Evolutionary conservation across 2,113 vertebrate species (phyloP).

Genomic region (Oreochromis spilurus): DNA sequence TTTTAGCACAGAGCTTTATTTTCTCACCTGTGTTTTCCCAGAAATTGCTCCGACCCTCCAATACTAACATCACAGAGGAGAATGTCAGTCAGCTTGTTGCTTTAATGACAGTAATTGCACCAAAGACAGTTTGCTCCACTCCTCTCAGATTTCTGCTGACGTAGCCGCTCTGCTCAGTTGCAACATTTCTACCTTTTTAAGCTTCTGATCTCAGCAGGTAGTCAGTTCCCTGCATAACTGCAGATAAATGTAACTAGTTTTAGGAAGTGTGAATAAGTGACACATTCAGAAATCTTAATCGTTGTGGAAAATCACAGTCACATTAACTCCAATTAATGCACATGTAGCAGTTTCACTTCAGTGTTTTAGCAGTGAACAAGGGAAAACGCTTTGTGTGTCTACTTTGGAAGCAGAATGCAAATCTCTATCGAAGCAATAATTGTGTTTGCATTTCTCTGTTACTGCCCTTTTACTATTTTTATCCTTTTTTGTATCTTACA

Average conservation of each 20-base stretch:
- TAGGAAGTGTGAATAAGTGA: constrained; percentile 1
- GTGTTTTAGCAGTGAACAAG: background rate
- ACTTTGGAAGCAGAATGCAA: background rate
- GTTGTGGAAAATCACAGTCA: background rate
- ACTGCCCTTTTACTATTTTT: background rate
- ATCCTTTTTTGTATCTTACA: background rate
- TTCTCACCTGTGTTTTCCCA: background rate
- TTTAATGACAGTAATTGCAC: background rate
- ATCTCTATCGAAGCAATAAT: background rate
- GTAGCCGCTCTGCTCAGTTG: background rate
- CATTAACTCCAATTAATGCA: background rate
- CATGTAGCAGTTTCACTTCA: constrained; percentile 42
- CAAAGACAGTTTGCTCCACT: background rate
- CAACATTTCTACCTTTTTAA: background rate
- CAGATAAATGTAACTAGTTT: background rate
- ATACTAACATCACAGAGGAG: background rate
- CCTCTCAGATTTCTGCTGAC: background rate
- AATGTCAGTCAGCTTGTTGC: background rate
- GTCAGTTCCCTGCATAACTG: background rate
- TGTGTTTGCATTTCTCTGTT: background rate
- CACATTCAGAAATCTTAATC: background rate
- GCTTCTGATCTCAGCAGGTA: background rate
- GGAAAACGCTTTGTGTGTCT: background rate
- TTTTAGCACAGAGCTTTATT: background rate
- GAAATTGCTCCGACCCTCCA: background rate